Base-by-base conservation (phyloP, 2,113 vertebrate genomes). In the Petroica traversi region DNA sequence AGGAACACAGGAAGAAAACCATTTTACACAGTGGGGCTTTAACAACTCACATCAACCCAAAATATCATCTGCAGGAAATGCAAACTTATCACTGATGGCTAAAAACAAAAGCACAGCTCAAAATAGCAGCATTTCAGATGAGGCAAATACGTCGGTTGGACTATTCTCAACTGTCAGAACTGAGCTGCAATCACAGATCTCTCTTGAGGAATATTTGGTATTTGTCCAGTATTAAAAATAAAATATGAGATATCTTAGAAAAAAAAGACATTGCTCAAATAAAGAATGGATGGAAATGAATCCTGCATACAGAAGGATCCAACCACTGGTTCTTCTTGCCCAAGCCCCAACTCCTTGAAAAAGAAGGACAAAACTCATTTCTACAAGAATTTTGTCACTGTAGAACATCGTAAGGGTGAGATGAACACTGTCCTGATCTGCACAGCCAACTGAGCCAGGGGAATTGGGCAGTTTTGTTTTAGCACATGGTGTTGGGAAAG, bases 181-280 rank as follows among this genome's bases (percentile, higher is more conserved):
- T 49, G 68, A 93, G 85, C 79, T 57, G 73, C 29, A 93, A 80
- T 69, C 90, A 92, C 52, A 92, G 23, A 81, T 57, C 46, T 87
- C 92, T 95, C 88, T 45, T 73, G 83, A 95, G 93, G 80, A 95
- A 89, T 57, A 64, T 63, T n/a, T 93, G 92, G 38, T 68, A 75
- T 92, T 95, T 96, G 80, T 58, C 81, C 69, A 91, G 92, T 3
- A 41, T 81, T 92, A 94, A 78, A 95, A 94, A 93, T 95, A 74
- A 88, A 83, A 80, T 91, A 40, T 51, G 69, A 93, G 64, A 8
- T 45, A 19, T 41, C 77, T 59, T 23, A 58, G 61, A 68, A 77
- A n/a, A 88, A 61, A 55, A 54, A 66, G 59, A 81, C 31, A 43
- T 36, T 29, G 52, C 6, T 63, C 77, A n/a, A 82, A 85, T 41